phyloP scores from a whole-genome alignment of 1,140 invertebrate species.

The Zaprionus tsacasi region DNA sequence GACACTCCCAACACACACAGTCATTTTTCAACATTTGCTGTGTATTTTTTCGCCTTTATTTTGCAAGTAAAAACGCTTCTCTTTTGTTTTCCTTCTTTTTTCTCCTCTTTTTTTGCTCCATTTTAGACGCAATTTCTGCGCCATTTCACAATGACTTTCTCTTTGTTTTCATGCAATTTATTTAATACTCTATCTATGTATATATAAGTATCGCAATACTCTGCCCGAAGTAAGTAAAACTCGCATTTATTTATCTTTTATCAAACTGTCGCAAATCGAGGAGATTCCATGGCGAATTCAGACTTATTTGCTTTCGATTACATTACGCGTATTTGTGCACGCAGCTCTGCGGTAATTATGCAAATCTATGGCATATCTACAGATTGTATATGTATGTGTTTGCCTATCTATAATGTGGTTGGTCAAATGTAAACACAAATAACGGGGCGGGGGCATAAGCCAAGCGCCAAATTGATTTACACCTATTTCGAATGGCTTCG shows the following conservation, averaged over 20 bases:
- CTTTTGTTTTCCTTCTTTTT: not conserved
- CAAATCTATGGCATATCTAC: slow-evolving; percentile 16
- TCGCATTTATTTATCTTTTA: not conserved
- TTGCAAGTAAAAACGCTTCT: slow-evolving; percentile 8
- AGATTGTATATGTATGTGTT: not conserved
- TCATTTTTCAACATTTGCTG: slow-evolving; percentile 44
- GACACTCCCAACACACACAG: not conserved
- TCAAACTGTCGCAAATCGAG: not conserved
- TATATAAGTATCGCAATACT: not conserved
- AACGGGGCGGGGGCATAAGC: slow-evolving; percentile 1
- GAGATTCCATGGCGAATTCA: not conserved
- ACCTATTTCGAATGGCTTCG: slow-evolving; percentile 5
- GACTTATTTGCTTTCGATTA: not conserved
- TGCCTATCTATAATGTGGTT: not conserved
- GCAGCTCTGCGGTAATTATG: slow-evolving; percentile 31
- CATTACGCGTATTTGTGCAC: not conserved
- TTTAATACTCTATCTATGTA: not conserved
- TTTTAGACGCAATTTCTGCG: slow-evolving; percentile 8
- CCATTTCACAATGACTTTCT: slow-evolving; percentile 51
- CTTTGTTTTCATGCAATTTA: slow-evolving; percentile 13
- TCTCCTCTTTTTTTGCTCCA: not conserved
- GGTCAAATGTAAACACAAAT: not conserved
- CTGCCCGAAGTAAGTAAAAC: not conserved
- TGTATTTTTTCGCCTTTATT: slow-evolving; percentile 19
- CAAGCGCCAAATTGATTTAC: slow-evolving; percentile 40